phyloP scores from a whole-genome alignment of 2,113 vertebrate species.

The Rhineura floridana region DNA sequence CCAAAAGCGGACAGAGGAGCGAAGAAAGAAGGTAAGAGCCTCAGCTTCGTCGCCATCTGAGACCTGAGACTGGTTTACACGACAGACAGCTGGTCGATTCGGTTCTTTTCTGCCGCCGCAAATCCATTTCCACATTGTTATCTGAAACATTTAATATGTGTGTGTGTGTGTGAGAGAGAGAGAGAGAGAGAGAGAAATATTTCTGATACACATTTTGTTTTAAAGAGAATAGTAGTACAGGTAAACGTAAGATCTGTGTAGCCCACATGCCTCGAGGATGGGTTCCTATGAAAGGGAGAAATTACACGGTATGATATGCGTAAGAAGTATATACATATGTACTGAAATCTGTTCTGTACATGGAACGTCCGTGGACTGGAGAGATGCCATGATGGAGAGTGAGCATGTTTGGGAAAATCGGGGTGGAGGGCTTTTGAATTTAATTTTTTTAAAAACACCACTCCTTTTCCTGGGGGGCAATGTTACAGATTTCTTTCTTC shows the following conservation, averaged over 20 bases:
- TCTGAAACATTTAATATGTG: neutral
- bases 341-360: neutral
- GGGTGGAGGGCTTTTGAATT: neutral
- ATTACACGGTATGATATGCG: too few species aligned
- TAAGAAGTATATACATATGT: too few species aligned
- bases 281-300: neutral
- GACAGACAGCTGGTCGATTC: neutral
- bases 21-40: conserved; percentile 65
- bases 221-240: too few species aligned
- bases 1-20: conserved; percentile 55
- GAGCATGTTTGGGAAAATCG: neutral
- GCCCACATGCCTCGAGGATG: neutral
- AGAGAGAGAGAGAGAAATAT: neutral
- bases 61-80: neutral
- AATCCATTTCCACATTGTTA: too few species aligned
- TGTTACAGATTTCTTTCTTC: neutral
- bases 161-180: neutral
- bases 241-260: neutral
- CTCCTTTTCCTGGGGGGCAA: neutral
- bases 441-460: neutral
- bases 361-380: neutral
- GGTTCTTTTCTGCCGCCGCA: too few species aligned
- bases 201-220: too few species aligned
- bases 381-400: neutral
- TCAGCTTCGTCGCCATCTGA: conserved; percentile 28